Conservation (phyloP, 2,888 invertebrate species). For the Gastracanthus pulcherrimus region DNA sequence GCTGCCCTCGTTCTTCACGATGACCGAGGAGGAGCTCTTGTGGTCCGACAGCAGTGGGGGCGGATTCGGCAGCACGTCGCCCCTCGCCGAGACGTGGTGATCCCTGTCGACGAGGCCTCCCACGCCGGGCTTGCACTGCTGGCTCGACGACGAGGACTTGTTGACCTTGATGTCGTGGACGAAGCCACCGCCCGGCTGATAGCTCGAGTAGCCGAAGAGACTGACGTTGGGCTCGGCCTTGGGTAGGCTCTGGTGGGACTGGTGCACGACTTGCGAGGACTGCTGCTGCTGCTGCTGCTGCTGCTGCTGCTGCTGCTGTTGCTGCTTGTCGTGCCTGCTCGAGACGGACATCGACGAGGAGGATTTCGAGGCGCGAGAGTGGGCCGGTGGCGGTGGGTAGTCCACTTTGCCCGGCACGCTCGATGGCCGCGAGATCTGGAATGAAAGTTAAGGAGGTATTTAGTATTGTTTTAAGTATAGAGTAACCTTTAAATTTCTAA, state of each 20-base stretch:
- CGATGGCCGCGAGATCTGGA: constrained; percentile 73
- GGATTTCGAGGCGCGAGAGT: constrained; percentile 74
- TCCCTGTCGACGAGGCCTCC: constrained; percentile 65
- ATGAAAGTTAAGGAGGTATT: not conserved
- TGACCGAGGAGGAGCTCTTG: constrained; percentile 84
- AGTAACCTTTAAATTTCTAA: too few species aligned
- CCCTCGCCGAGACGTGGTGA: constrained; percentile 72
- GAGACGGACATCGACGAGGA: constrained; percentile 68
- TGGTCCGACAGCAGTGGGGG: constrained; percentile 84
- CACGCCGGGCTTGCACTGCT: constrained; percentile 68
- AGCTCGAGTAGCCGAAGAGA: constrained; percentile 83
- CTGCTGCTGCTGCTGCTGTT: constrained; percentile 51
- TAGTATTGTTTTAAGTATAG: too few species aligned
- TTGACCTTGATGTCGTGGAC: constrained; percentile 82
- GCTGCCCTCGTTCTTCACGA: constrained; percentile 86
- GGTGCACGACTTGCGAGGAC: constrained; percentile 59
- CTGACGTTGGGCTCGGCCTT: constrained; percentile 85
- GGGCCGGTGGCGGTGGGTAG: constrained; percentile 78
- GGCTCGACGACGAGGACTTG: constrained; percentile 65
- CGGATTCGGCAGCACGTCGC: constrained; percentile 81
- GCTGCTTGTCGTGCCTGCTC: constrained; percentile 70
- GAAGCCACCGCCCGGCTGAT: constrained; percentile 78
- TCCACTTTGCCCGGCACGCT: constrained; percentile 74
- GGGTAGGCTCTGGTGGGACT: constrained; percentile 73
- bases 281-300: constrained; percentile 31